Conservation (phyloP, 2,797 vertebrate species). For the Hozukius guyotensis region DNA sequence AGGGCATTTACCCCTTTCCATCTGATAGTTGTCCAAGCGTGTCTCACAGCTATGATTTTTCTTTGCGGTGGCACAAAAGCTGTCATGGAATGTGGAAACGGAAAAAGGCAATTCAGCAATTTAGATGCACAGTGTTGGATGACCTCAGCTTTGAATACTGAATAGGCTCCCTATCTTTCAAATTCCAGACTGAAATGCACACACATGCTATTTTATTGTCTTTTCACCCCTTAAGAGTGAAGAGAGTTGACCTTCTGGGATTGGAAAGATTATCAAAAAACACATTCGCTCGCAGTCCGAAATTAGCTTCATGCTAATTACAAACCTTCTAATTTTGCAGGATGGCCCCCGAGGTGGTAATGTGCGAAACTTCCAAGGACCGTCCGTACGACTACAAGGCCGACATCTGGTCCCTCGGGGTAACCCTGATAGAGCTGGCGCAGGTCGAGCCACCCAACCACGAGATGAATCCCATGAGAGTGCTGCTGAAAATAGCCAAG, state of each 20-base stretch:
- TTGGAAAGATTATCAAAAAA: background rate
- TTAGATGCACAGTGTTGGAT: slow-evolving; percentile 1
- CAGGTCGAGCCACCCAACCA: slow-evolving; percentile 98
- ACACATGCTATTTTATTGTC: background rate
- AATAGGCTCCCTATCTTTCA: slow-evolving; percentile 1
- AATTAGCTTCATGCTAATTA: background rate
- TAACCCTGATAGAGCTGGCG: slow-evolving; percentile 98
- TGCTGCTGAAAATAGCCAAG: slow-evolving; percentile 98
- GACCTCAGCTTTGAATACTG: background rate
- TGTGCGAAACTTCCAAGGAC: slow-evolving; percentile 99
- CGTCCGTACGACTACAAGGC: slow-evolving; percentile 98
- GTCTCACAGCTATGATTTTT: slow-evolving; percentile 10
- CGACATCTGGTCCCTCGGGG: slow-evolving; percentile 97
- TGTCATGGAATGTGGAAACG: background rate
- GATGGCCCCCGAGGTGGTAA: slow-evolving; percentile 99
- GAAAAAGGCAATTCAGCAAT: slow-evolving; percentile 19
- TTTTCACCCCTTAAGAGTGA: background rate
- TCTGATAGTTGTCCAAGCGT: slow-evolving; percentile 28
- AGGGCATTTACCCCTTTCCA: slow-evolving; percentile 33
- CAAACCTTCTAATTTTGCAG: slow-evolving; percentile 71
- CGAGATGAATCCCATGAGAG: slow-evolving; percentile 98
- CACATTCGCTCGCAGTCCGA: background rate
- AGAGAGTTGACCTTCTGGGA: background rate
- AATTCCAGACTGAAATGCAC: background rate
- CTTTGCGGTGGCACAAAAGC: slow-evolving; percentile 12